Percentiles rank a stretch among this genome's conserved stretches.
Conservation (phyloP, 2,888 invertebrate species). For the Hypselothyrea guttata region DNA sequence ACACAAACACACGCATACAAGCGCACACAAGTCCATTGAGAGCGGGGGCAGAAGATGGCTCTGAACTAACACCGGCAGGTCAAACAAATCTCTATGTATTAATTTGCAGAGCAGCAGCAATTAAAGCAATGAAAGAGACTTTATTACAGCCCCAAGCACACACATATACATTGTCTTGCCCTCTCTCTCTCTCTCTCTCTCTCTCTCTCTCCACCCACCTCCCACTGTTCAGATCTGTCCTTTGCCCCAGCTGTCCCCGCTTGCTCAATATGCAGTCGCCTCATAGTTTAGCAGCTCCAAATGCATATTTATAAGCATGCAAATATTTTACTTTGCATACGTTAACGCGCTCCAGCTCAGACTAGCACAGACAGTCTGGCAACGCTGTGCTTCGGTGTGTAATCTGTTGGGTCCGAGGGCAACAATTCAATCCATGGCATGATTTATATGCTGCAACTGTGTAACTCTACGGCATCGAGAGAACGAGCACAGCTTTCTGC, state of each 20-base stretch:
- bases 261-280: slow-evolving; percentile 24
- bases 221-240: neutral
- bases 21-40: slow-evolving; percentile 5
- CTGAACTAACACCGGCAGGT: too few species aligned
- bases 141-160: slow-evolving; percentile 25
- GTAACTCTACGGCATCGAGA: slow-evolving; percentile 9
- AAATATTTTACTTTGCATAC: slow-evolving; percentile 82
- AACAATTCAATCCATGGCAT: slow-evolving; percentile 77
- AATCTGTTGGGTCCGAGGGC: slow-evolving; percentile 46
- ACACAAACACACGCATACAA: slow-evolving; percentile 11
- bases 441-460: slow-evolving; percentile 69
- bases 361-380: slow-evolving; percentile 26
- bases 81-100: too few species aligned
- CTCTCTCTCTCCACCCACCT: neutral
- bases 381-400: slow-evolving; percentile 17
- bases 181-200: neutral
- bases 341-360: slow-evolving; percentile 59
- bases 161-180: neutral
- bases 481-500: slow-evolving; percentile 31
- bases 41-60: too few species aligned
- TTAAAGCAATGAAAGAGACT: slow-evolving; percentile 21
- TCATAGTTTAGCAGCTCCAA: slow-evolving; percentile 41
- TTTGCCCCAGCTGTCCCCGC: too few species aligned
- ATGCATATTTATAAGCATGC: slow-evolving; percentile 81
- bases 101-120: slow-evolving; percentile 20